A percentile compares a stretch with the other conserved stretches of the same genome.
Evolutionary conservation across 2,113 vertebrate species (phyloP).

Genomic region (Halichoerus grypus): DNA sequence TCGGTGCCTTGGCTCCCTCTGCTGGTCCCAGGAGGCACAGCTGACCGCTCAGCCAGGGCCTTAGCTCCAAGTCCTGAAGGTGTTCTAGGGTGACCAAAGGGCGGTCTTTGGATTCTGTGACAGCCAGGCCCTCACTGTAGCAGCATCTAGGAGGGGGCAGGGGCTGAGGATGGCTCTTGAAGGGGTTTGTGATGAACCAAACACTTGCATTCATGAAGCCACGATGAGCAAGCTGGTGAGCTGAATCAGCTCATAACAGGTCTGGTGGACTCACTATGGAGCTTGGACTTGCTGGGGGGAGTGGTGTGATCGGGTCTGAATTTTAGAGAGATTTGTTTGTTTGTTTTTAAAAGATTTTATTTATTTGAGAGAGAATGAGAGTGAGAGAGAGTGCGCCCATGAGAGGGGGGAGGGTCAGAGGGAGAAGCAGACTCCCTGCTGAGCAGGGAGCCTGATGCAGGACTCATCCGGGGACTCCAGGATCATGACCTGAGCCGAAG

Average conservation of each 20-base stretch:
- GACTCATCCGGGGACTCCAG: no score
- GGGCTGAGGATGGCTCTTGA: neutral
- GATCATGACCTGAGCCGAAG: neutral
- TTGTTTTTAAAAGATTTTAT: neutral
- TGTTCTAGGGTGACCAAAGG: neutral
- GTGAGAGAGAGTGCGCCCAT: neutral
- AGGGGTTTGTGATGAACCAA: neutral
- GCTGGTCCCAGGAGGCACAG: neutral
- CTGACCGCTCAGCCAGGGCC: neutral
- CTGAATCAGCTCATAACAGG: neutral
- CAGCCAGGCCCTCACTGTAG: neutral
- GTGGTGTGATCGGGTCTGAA: neutral
- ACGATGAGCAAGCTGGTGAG: neutral
- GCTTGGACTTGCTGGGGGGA: neutral
- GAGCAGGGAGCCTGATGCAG: no score
- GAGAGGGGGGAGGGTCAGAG: neutral
- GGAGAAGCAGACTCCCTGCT: neutral
- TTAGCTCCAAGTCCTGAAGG: neutral
- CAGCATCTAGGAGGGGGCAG: neutral
- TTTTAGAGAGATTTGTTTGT: neutral
- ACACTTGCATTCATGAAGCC: neutral
- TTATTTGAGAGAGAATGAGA: neutral
- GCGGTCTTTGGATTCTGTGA: neutral
- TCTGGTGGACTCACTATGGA: neutral
- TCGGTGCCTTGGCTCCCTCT: neutral